Evolutionary conservation across 2,888 invertebrate species (phyloP).

Genomic region (Clusia tigrina): DNA sequence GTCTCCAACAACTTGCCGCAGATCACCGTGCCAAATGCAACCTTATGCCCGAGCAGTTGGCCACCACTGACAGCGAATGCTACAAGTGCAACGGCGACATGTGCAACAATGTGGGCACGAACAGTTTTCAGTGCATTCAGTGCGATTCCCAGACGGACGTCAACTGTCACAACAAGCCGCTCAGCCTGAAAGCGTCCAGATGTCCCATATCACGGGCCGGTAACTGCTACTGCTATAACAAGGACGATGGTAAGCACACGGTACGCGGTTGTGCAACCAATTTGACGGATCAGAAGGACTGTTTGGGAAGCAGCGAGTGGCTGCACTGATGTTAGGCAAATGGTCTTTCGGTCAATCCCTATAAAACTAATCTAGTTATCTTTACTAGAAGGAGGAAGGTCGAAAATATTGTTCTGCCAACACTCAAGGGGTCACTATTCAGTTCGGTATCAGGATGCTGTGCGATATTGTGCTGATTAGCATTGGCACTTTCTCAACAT

Average conservation of each 20-base stretch:
- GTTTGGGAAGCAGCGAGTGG: constrained; percentile 36
- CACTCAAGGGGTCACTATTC: too few relatives aligned
- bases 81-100: constrained; percentile 35
- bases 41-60: constrained; percentile 32
- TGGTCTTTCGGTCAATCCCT: too few relatives aligned
- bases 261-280: constrained; percentile 43
- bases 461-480: too few relatives aligned
- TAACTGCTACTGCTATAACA: constrained; percentile 45
- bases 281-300: constrained; percentile 38
- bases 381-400: too few relatives aligned
- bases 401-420: too few relatives aligned
- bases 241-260: constrained; percentile 27
- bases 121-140: constrained; percentile 42
- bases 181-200: constrained; percentile 26
- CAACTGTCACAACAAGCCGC: constrained; percentile 36
- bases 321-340: too few relatives aligned
- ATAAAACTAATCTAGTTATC: too few relatives aligned
- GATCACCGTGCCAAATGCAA: constrained; percentile 32
- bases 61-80: too few relatives aligned
- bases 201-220: constrained; percentile 41
- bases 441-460: too few relatives aligned
- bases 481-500: too few relatives aligned
- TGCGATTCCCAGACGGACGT: constrained; percentile 40
- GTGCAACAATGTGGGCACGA: constrained; percentile 44
- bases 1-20: constrained; percentile 35